A percentile compares a stretch with the other conserved stretches of the same genome.
phyloP scores from a whole-genome alignment of 2,888 invertebrate genomes.

The Drosophila yooni region DNA sequence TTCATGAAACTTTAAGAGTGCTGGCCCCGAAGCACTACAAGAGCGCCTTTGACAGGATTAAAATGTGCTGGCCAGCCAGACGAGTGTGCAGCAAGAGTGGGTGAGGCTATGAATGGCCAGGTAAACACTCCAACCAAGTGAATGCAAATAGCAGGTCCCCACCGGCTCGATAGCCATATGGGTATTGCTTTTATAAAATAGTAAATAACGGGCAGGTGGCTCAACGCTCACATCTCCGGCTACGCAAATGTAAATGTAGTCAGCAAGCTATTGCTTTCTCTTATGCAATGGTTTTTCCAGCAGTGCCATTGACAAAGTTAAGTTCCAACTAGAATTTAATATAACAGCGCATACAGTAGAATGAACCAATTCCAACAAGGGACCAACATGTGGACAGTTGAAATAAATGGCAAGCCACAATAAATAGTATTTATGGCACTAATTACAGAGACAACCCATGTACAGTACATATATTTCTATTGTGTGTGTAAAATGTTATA shows the following conservation, averaged over 20 bases:
- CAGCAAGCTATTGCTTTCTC: background rate
- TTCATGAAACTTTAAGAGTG: constrained; percentile 75
- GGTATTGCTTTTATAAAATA: constrained; percentile 71
- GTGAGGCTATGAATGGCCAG: constrained; percentile 24
- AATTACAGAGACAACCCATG: constrained; percentile 12
- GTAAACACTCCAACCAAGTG: constrained; percentile 68
- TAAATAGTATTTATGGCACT: constrained; percentile 9
- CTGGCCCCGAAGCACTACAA: constrained; percentile 66
- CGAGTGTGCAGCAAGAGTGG: constrained; percentile 8
- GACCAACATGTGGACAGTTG: background rate
- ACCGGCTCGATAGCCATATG: constrained; percentile 56
- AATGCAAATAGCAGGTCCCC: constrained; percentile 69
- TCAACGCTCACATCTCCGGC: constrained; percentile 12
- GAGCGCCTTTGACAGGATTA: constrained; percentile 71
- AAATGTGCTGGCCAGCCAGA: constrained; percentile 33
- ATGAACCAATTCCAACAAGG: constrained; percentile 7
- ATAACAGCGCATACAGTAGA: background rate
- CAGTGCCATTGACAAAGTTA: background rate
- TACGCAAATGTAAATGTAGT: constrained; percentile 23
- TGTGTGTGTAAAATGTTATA: constrained; percentile 38
- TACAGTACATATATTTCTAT: constrained; percentile 5
- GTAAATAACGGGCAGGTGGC: constrained; percentile 57
- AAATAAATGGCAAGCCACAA: constrained; percentile 18
- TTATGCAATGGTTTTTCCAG: background rate
- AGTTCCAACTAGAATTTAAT: constrained; percentile 1